Evolutionary conservation across 1,140 invertebrate genomes (phyloP).

Genomic region (Archegozetes longisetosus): DNA sequence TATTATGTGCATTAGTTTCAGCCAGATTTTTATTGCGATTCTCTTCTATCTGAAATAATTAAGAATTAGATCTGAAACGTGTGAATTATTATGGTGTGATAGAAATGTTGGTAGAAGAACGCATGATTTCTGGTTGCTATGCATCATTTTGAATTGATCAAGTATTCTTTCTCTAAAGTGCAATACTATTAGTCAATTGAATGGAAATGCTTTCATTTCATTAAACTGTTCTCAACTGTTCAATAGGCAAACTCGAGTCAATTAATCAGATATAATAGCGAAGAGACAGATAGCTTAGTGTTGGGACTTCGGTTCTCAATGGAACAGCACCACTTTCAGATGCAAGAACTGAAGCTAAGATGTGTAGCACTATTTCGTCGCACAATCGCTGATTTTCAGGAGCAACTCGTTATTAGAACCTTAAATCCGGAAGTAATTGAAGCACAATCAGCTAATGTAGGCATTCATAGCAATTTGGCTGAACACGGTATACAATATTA

Average conservation of each 20-base stretch:
- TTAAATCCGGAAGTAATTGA: constrained; percentile 2
- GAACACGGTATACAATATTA: background rate
- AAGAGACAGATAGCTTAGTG: background rate
- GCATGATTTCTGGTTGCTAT: no score
- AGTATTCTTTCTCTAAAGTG: no score
- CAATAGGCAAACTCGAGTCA: constrained; percentile 1
- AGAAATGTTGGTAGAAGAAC: no score
- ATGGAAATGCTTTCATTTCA: no score
- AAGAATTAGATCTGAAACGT: no score
- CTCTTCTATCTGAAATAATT: no score
- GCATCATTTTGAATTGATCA: no score
- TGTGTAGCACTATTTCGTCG: background rate
- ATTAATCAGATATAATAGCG: background rate
- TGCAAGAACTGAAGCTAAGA: constrained; percentile 9
- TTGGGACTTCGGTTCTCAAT: constrained; percentile 1
- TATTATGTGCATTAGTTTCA: no score
- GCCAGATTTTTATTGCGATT: no score
- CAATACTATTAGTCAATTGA: no score
- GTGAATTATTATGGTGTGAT: no score
- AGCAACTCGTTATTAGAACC: constrained; percentile 9
- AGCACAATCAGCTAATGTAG: background rate
- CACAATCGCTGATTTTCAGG: constrained; percentile 12
- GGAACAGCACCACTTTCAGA: constrained; percentile 11
- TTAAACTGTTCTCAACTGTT: background rate
- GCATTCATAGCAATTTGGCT: background rate